Percentiles rank a stretch among this genome's conserved stretches.
Conservation (phyloP, 2,797 vertebrate genomes). For the Clarias pachynema region DNA sequence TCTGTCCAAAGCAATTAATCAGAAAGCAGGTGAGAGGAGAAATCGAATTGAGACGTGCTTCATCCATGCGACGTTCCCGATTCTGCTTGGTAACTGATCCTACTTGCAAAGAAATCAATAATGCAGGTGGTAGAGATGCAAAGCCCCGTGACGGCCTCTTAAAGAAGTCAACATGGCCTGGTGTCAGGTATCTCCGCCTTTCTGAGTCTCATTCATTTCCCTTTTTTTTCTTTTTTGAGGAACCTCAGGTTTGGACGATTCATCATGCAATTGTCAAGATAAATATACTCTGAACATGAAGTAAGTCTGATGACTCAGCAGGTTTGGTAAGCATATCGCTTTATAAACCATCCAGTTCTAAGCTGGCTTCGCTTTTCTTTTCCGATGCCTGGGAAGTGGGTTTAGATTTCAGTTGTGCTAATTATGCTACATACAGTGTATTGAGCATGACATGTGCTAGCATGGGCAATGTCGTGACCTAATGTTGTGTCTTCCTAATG, state of each 20-base stretch:
- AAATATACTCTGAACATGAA: constrained; percentile 32
- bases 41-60: constrained; percentile 7
- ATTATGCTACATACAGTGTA: neutral
- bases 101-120: constrained; percentile 50
- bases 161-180: constrained; percentile 42
- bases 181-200: constrained; percentile 38
- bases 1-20: constrained; percentile 8
- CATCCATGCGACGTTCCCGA: constrained; percentile 20
- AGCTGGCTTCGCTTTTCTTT: no score
- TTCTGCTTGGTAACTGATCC: constrained; percentile 48
- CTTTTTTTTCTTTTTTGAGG: neutral
- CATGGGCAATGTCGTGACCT: neutral
- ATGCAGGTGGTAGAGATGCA: constrained; percentile 48
- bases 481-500: neutral
- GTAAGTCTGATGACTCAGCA: constrained; percentile 7
- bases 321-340: constrained; percentile 25
- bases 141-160: constrained; percentile 38
- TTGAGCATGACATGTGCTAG: neutral
- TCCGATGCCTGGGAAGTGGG: no score
- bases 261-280: constrained; percentile 22
- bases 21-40: constrained; percentile 7
- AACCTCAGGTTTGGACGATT: neutral
- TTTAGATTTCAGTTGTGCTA: neutral
- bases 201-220: neutral
- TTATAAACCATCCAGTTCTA: neutral